Evolutionary conservation across 2,888 invertebrate species (phyloP), one percentile per base, ranked within the genome.

Genomic region (Chymomyza amoena): DNA sequence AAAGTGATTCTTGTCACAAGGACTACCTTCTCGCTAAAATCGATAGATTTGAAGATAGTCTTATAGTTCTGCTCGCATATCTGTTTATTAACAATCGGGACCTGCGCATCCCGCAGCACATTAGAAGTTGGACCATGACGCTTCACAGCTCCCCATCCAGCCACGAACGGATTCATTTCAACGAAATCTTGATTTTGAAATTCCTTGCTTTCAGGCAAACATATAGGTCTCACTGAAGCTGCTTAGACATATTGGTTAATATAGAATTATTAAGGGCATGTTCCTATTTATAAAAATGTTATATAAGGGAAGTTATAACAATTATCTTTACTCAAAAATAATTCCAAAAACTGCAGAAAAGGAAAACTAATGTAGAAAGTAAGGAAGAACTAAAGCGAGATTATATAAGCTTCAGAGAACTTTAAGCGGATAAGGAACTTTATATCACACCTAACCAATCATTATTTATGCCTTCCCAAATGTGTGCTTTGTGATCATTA

Each of bases 81-180:
- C 50, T 80, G 94, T 0, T 84, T 82, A n/a, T 81, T 80, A 0
- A 91, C 78, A 25, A 92, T 84, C 1, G 92, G 92, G 66, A 93
- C 87, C 70, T 91, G 91, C 3, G 93, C 92, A 63, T 93, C 92
- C 80, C 93, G 93, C 39, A 94, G 88, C 28, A 91, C 87, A 69
- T 84, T 81, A 1, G 92, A 90, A 2, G 84, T 81, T 61, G 84
- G 77, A 3, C 91, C 91, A 62, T 90, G 89, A 76, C 89, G 89
- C 66, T 93, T 91, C 0, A 94, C 91, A 9, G 96, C 93, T 15
- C 97, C 97, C 97, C 97, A 97, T 20, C 97, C 91, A 28, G 96
- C 96, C 5, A 97, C 93, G 83, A 95, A 94, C 0, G 96, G 96
- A 74, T 92, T 93, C 93, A 93, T 79, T 92, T 93, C 89, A 9